Conservation (phyloP, 2,797 vertebrate species). For the Siniperca obscura region DNA sequence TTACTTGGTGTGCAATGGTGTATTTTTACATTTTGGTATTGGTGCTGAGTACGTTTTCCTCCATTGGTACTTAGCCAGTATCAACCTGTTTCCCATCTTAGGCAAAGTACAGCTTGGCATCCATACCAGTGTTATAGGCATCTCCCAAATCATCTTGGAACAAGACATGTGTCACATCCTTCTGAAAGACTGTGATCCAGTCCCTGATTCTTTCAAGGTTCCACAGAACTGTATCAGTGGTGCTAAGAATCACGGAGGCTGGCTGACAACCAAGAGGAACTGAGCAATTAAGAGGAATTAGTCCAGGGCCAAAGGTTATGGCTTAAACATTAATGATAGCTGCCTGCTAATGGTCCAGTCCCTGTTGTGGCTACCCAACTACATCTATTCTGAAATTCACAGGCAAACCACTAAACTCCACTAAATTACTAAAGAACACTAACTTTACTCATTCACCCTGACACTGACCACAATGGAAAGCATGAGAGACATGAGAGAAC, state of each 20-base stretch:
- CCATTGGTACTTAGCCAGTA: neutral
- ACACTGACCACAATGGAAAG: neutral
- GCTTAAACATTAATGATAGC: constrained; percentile 35
- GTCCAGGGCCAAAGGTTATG: constrained; percentile 27
- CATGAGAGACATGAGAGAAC: neutral
- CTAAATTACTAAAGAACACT: neutral
- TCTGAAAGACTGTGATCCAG: neutral
- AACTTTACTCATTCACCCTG: neutral
- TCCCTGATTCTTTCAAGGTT: neutral
- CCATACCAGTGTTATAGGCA: neutral
- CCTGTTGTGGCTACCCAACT: neutral
- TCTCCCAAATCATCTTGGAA: neutral
- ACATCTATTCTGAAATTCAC: neutral
- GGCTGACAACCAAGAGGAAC: constrained; percentile 29
- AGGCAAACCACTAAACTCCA: neutral
- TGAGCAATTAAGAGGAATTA: constrained; percentile 57
- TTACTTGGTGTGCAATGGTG: neutral
- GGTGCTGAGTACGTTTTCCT: neutral
- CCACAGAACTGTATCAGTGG: constrained; percentile 7
- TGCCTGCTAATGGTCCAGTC: neutral
- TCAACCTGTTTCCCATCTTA: neutral
- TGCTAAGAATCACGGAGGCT: constrained; percentile 20
- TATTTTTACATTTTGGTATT: neutral
- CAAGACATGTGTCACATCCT: constrained; percentile 20
- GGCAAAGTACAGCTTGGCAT: neutral